These are phyloP conservation scores for Lasioglossum lativentre DNA, from an alignment of 2,888 invertebrate species.

Conservation along the genomic window DNA sequence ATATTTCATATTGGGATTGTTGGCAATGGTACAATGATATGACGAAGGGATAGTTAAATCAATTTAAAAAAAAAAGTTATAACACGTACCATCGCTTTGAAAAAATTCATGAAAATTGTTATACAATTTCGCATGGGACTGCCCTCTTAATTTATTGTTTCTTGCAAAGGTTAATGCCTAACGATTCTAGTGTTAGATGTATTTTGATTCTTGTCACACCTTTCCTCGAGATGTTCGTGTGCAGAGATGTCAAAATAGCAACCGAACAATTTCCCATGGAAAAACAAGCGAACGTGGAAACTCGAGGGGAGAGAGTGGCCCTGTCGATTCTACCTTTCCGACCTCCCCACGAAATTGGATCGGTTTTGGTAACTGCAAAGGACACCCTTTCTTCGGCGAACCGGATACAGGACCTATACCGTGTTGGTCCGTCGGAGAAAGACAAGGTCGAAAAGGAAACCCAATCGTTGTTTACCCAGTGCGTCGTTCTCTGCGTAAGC, in stretches of 20 bases:
- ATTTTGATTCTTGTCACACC: not conserved
- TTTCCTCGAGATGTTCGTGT: not conserved
- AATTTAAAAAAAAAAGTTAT: no score
- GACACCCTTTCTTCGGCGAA: constrained; percentile 68
- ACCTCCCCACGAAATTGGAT: constrained; percentile 73
- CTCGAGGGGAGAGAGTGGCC: not conserved
- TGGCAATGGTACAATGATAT: no score
- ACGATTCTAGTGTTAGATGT: no score
- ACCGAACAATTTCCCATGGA: constrained; percentile 26
- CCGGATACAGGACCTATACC: constrained; percentile 55
- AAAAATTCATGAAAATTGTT: no score
- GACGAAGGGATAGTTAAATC: no score
- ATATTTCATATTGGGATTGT: no score
- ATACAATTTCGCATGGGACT: no score
- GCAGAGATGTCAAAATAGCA: not conserved
- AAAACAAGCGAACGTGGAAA: constrained; percentile 31
- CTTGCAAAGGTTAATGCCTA: no score
- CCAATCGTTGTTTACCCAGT: constrained; percentile 82
- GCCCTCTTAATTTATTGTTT: no score
- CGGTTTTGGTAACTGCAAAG: constrained; percentile 67
- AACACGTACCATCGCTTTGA: no score
- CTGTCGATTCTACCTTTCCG: constrained; percentile 39
- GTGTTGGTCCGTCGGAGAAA: constrained; percentile 55
- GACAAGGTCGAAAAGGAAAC: constrained; percentile 77
- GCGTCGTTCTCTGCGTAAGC: constrained; percentile 81